Conservation (phyloP, 2,113 vertebrate genomes). For the Plotosus lineatus region DNA sequence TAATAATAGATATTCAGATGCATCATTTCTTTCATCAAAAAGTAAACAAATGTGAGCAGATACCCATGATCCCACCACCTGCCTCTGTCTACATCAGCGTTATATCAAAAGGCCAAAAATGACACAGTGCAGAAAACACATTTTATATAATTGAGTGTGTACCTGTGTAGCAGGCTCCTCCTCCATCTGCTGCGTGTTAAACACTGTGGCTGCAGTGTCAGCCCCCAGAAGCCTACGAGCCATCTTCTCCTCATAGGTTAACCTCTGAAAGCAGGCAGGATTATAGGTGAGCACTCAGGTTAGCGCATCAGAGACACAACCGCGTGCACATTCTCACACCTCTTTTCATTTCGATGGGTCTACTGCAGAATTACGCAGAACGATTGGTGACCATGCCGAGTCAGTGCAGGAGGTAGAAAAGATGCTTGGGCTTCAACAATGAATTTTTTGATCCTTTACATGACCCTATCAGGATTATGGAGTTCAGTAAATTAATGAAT, state of each 20-base stretch:
- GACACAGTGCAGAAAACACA: not conserved
- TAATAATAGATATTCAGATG: too few species aligned
- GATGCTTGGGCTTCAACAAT: conserved; percentile 12
- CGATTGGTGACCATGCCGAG: conserved; percentile 12
- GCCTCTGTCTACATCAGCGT: not conserved
- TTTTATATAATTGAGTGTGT: not conserved
- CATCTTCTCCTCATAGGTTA: conserved; percentile 99
- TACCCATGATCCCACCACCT: not conserved
- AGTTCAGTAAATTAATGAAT: too few species aligned
- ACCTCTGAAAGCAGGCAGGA: conserved; percentile 81
- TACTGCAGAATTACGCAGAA: conserved; percentile 1
- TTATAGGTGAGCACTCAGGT: conserved; percentile 67
- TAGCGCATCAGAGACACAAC: conserved; percentile 66
- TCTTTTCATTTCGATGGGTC: conserved; percentile 16
- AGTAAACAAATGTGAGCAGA: not conserved
- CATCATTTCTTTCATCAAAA: not conserved
- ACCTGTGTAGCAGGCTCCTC: conserved; percentile 81
- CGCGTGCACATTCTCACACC: conserved; percentile 25
- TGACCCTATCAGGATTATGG: too few species aligned
- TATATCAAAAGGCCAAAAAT: too few species aligned
- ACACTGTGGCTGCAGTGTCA: conserved; percentile 90
- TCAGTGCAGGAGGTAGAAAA: not conserved
- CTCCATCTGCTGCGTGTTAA: conserved; percentile 86
- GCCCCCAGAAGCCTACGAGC: conserved; percentile 93
- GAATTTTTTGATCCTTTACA: too few species aligned